Evolutionary conservation across 2,797 vertebrate genomes (phyloP).

Genomic region (Varecia variegata): DNA sequence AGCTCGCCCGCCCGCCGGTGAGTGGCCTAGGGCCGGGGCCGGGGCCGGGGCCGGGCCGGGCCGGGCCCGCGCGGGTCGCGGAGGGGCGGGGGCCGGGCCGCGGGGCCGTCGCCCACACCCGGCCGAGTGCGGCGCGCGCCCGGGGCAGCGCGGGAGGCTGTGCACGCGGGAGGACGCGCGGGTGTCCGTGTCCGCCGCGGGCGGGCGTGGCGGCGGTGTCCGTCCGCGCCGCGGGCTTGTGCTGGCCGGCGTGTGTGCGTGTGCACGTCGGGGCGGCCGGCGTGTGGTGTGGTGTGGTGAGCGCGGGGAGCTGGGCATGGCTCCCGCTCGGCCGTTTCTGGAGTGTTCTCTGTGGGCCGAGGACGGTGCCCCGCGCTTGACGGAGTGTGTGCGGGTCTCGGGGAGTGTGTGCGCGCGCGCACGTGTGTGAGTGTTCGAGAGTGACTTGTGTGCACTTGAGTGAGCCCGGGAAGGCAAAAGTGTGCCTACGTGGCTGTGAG

Average conservation of each 20-base stretch:
- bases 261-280: background rate
- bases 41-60: background rate
- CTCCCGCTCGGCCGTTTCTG: background rate
- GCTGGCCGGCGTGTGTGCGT: background rate
- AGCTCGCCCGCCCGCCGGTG: constrained; percentile 31
- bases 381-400: background rate
- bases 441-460: background rate
- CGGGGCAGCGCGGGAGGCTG: background rate
- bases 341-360: background rate
- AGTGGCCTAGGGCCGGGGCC: background rate
- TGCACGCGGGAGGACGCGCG: background rate
- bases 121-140: background rate
- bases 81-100: background rate
- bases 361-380: background rate
- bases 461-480: background rate
- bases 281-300: background rate
- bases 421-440: constrained; percentile 11
- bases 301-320: background rate
- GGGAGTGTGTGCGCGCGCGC: background rate
- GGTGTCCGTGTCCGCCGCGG: background rate
- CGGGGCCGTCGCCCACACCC: background rate
- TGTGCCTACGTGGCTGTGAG: background rate
- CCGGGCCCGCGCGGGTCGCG: background rate
- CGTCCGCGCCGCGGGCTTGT: background rate
- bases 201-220: background rate